Evolutionary conservation across 1,140 invertebrate species (phyloP), one percentile per base, ranked within the genome.

Genomic region (Drosophila miranda): DNA sequence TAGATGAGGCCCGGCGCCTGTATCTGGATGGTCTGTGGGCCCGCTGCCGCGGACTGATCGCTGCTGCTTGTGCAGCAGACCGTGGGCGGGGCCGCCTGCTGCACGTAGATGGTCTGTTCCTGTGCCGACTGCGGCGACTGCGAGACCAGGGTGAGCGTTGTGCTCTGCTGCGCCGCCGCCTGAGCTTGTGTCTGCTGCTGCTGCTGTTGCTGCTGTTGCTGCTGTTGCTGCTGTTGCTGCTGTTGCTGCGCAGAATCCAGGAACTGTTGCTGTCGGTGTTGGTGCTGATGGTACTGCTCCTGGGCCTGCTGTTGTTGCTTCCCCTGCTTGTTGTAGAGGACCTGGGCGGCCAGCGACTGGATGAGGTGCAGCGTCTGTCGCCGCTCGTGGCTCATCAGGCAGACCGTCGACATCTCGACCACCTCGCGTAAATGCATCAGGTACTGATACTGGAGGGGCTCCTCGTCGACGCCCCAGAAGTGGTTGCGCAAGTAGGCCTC

Each of bases 381-480:
- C 80, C 98, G 94, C 92, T 99, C 99, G 92, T 99, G 98, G 1
- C 97, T 97, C 98, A 99, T 99, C 72, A 99, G 93, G 92, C 99
- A 99, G 8, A 99, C 98, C 2, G 98, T 99, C 46, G 97, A 98
- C 90, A 99, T 97, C 82, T 98, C 97, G 34, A 99, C 98, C 21
- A 99, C 98, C 90, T 95, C 94, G 92, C 97, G 96, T 90, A 99
- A 93, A 86, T 97, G 94, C 92, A 96, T 96, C 91, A 99, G 94
- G 93, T 99, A 99, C 92, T 98, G 96, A 92, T 98, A 98, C 91
- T 98, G 98, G 71, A 98, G 94, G 60, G 95, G 93, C 89, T 97
- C 96, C 91, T 98, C 96, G 70, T 97, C 96, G 26, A 96, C 94
- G 8, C 96, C 97, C 74, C 96, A 97, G 93, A 99, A 99, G 92